Evolutionary conservation across 2,888 invertebrate species (phyloP).

Genomic region (Cryptocephalus moraei): DNA sequence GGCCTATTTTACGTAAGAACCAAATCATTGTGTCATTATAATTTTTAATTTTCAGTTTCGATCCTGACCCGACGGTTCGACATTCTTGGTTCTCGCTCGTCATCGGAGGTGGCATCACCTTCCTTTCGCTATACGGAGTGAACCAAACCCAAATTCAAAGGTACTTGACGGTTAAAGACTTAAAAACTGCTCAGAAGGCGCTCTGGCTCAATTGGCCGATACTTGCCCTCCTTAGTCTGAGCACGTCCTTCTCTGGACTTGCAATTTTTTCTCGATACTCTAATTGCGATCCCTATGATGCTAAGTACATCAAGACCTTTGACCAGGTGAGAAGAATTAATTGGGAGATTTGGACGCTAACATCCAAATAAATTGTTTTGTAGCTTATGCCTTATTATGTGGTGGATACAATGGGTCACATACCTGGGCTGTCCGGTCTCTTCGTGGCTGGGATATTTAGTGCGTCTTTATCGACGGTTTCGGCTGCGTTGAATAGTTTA

Average conservation of each 20-base stretch:
- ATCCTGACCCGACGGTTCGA: conserved; percentile 68
- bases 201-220: conserved; percentile 78
- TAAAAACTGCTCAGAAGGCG: conserved; percentile 60
- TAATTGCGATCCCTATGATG: conserved; percentile 67
- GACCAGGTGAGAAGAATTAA: conserved; percentile 48
- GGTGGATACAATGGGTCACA: conserved; percentile 58
- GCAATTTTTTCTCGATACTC: conserved; percentile 77
- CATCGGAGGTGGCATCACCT: conserved; percentile 74
- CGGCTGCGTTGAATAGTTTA: conserved; percentile 82
- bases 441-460: conserved; percentile 89
- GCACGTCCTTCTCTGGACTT: conserved; percentile 61
- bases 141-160: conserved; percentile 80
- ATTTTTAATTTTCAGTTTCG: conserved; percentile 46
- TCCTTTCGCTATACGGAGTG: conserved; percentile 72
- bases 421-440: conserved; percentile 76
- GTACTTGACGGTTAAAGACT: conserved; percentile 56
- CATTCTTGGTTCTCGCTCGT: conserved; percentile 75
- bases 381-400: conserved; percentile 67
- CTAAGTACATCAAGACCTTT: conserved; percentile 49
- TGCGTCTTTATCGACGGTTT: conserved; percentile 84
- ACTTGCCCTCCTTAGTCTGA: conserved; percentile 58
- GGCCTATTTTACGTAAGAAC: not conserved
- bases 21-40: conserved; percentile 3
- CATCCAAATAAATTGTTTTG: conserved; percentile 7
- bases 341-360: not conserved